These are phyloP conservation scores for Catalaphyllia jardinei DNA, from an alignment of 64 coral and sea anemone species.

Conservation along the genomic window DNA sequence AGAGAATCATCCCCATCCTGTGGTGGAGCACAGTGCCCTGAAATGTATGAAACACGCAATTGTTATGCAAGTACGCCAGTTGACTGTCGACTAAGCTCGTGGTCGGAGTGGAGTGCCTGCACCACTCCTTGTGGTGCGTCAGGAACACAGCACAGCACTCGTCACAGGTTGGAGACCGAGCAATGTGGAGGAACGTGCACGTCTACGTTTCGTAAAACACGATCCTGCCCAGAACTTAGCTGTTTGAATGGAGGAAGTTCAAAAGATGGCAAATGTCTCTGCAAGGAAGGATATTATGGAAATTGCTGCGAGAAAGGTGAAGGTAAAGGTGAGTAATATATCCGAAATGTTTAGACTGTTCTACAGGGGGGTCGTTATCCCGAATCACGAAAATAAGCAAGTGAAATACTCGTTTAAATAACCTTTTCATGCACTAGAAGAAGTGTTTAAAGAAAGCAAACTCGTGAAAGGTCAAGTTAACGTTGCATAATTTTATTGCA, in stretches of 20 bases:
- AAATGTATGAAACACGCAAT: not conserved
- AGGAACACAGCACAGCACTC: not conserved
- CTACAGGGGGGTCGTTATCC: too few relatives aligned
- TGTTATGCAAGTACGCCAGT: not conserved
- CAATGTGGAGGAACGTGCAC: not conserved
- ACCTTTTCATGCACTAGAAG: too few relatives aligned
- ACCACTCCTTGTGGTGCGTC: not conserved
- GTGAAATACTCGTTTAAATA: too few relatives aligned
- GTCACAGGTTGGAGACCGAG: not conserved
- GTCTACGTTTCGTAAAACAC: not conserved
- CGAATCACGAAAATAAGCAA: too few relatives aligned
- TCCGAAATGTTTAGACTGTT: not conserved
- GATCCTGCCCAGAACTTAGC: not conserved
- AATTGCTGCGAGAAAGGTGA: not conserved
- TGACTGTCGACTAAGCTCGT: not conserved
- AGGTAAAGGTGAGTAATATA: not conserved
- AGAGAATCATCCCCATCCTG: not conserved
- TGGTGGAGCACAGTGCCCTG: not conserved
- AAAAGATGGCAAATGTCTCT: not conserved
- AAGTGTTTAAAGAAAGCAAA: too few relatives aligned
- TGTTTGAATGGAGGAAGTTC: conserved; percentile 15
- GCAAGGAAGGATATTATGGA: not conserved
- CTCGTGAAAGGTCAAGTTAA: too few relatives aligned
- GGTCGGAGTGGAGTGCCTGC: conserved; percentile 1
- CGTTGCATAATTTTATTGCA: too few relatives aligned